Percentiles rank a stretch among this genome's conserved stretches.
These are phyloP conservation scores for Otocyon megalotis DNA, from an alignment of 2,113 vertebrate species.

Conservation along the genomic window DNA sequence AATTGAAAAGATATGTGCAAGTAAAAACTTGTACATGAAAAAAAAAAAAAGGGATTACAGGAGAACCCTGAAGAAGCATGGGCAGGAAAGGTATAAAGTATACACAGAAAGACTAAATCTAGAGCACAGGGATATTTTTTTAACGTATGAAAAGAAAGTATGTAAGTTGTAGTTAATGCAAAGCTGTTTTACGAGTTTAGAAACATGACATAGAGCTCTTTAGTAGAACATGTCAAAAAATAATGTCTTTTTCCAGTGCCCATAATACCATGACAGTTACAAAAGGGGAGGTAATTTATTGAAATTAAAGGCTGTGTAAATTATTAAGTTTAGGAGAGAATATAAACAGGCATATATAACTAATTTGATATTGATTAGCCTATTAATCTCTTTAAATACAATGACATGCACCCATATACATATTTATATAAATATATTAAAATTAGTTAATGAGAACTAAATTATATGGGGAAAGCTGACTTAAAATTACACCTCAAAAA, in stretches of 20 bases:
- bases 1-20: not conserved
- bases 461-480: not conserved
- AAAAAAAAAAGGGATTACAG: not conserved
- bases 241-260: not conserved
- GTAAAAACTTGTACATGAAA: not conserved
- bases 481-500: not conserved
- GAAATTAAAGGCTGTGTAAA: not conserved
- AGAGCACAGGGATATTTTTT: not conserved
- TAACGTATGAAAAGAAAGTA: not conserved
- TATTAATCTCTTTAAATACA: slow-evolving; percentile 9
- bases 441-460: not conserved
- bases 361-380: not conserved
- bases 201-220: not conserved
- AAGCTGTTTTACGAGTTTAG: not conserved
- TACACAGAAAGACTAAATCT: not conserved
- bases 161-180: not conserved
- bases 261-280: not conserved
- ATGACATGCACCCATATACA: not conserved
- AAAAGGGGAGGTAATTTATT: not conserved
- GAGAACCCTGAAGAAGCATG: not conserved
- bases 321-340: not conserved
- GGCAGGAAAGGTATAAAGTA: not conserved
- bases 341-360: not conserved
- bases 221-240: not conserved
- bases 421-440: not conserved